Evolutionary conservation across 2,797 vertebrate species (phyloP).

Genomic region (Tragopan temminckii): DNA sequence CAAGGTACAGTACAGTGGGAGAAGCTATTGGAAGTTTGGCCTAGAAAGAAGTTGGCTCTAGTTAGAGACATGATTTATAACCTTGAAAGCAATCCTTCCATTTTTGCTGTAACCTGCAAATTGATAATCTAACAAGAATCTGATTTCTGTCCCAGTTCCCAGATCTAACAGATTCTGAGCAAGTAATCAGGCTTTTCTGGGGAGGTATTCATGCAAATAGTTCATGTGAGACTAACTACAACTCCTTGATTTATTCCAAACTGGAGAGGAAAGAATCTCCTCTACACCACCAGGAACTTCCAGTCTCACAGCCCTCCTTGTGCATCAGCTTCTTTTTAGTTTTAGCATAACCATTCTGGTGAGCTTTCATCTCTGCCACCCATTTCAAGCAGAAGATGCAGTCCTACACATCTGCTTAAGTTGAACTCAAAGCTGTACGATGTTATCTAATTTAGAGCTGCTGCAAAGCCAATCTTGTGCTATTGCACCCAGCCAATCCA

Average conservation of each 20-base stretch:
- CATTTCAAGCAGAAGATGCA: not conserved
- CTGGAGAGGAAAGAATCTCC: not conserved
- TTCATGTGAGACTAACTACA: not conserved
- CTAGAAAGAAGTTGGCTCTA: not conserved
- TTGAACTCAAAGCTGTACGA: not conserved
- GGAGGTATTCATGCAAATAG: not conserved
- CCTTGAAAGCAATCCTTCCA: not conserved
- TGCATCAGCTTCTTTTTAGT: not conserved
- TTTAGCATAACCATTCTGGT: not conserved
- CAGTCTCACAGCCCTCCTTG: not conserved
- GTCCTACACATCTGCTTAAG: not conserved
- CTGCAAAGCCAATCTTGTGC: not conserved
- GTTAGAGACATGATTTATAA: not conserved
- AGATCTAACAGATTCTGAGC: not conserved
- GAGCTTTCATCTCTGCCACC: not conserved
- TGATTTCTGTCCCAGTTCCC: not conserved
- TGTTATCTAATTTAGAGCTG: not conserved
- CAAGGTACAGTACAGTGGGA: not conserved
- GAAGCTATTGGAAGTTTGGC: not conserved
- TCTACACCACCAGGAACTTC: not conserved
- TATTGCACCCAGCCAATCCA: not conserved
- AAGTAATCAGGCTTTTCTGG: not conserved
- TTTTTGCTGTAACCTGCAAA: not conserved
- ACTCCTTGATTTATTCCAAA: not conserved
- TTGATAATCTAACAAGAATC: not conserved